These are phyloP conservation scores for Sthenelais limicola DNA, from an alignment of 2,888 invertebrate genomes.

Conservation along the genomic window DNA sequence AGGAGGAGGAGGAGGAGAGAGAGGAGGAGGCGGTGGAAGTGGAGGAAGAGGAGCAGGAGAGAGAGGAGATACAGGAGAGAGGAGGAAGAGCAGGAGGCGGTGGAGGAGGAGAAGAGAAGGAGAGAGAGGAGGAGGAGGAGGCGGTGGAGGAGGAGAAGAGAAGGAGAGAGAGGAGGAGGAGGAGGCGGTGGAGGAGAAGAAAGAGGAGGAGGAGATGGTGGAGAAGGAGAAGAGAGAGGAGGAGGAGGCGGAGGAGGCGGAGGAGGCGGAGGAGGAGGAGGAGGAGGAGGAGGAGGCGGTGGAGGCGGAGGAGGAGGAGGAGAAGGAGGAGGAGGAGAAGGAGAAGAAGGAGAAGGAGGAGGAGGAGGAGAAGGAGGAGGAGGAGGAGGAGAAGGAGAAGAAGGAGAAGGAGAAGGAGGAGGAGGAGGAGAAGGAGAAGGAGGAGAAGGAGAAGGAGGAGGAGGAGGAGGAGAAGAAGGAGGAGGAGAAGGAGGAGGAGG, in stretches of 20 bases:
- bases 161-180: neutral
- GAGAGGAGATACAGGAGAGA: no score
- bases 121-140: neutral
- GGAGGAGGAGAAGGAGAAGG: neutral
- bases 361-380: neutral
- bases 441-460: neutral
- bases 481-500: neutral
- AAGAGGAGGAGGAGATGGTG: neutral
- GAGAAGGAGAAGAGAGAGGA: no score
- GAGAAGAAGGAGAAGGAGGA: neutral
- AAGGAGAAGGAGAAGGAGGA: neutral
- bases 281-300: neutral
- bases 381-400: neutral
- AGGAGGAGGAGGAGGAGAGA: neutral
- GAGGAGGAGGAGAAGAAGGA: neutral
- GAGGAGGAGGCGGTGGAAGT: neutral
- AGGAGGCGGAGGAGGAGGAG: slow-evolving; percentile 53
- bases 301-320: neutral
- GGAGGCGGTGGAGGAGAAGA: neutral
- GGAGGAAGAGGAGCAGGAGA: no score
- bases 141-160: neutral
- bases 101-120: neutral
- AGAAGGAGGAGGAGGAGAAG: neutral
- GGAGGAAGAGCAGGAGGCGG: no score
- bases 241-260: no score